A percentile compares a stretch with the other conserved stretches of the same genome.
Conservation (phyloP, 2,797 vertebrate genomes). For the Chanos chanos region DNA sequence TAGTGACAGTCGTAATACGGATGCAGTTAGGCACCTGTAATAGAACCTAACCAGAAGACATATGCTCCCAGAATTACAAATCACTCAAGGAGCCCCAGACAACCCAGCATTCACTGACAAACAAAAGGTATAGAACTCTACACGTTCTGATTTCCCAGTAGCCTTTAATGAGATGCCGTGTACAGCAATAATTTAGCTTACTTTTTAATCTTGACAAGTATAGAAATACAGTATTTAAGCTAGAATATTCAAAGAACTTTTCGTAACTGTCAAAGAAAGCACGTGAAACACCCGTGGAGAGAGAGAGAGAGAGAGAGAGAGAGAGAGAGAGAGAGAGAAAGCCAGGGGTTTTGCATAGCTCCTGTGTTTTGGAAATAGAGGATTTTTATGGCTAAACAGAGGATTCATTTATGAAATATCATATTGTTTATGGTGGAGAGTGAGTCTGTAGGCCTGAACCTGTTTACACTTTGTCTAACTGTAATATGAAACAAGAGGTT, state of each 20-base stretch:
- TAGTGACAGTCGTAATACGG: constrained; percentile 72
- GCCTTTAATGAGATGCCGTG: no score
- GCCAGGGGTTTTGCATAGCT: constrained; percentile 42
- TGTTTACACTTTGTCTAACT: constrained; percentile 43
- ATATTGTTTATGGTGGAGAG: constrained; percentile 43
- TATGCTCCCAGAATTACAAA: constrained; percentile 21
- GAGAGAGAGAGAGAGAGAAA: constrained; percentile 17
- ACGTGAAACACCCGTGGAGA: background rate
- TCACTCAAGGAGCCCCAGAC: constrained; percentile 7
- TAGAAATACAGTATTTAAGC: no score
- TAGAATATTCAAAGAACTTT: no score
- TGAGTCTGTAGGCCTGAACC: constrained; percentile 31
- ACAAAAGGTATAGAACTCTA: background rate
- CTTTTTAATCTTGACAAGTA: no score
- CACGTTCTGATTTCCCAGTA: no score
- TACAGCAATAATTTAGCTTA: no score
- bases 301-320: background rate
- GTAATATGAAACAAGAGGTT: constrained; percentile 14
- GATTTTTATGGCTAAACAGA: constrained; percentile 48
- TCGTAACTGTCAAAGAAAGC: no score
- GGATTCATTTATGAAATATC: constrained; percentile 47
- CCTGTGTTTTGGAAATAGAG: constrained; percentile 55
- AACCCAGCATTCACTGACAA: background rate
- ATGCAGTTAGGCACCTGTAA: constrained; percentile 66
- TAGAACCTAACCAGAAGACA: constrained; percentile 51